Evolutionary conservation across 2,797 vertebrate genomes (phyloP).

Genomic region (Scomberomorus guttatus): DNA sequence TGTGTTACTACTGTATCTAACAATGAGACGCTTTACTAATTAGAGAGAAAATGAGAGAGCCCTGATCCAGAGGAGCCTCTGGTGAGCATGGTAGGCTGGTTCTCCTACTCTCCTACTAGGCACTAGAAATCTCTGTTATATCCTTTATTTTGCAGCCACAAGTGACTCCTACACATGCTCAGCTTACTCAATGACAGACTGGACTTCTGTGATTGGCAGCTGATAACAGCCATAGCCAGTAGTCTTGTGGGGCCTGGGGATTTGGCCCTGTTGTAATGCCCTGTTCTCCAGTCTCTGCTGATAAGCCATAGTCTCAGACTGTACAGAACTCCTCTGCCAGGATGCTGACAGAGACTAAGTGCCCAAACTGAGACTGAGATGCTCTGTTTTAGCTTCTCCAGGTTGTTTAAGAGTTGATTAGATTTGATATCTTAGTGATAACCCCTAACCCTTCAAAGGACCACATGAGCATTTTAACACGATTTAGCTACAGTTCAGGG

Average conservation of each 20-base stretch:
- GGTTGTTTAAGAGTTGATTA: background rate
- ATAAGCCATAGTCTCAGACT: constrained; percentile 21
- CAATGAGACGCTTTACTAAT: background rate
- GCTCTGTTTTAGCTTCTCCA: constrained; percentile 1
- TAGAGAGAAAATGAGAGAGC: background rate
- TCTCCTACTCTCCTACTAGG: constrained; percentile 8
- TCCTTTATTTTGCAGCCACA: constrained; percentile 20
- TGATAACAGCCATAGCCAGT: constrained; percentile 42
- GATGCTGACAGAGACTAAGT: constrained; percentile 23
- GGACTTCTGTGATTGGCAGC: constrained; percentile 39
- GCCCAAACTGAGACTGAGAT: background rate
- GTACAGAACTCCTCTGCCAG: constrained; percentile 11
- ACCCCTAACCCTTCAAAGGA: background rate
- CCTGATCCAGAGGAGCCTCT: background rate
- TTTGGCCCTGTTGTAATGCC: constrained; percentile 18
- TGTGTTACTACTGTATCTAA: background rate
- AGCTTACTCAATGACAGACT: constrained; percentile 31
- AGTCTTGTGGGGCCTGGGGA: constrained; percentile 22
- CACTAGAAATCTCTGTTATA: constrained; percentile 4
- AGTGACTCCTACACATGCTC: constrained; percentile 16
- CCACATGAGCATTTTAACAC: background rate
- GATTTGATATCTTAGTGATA: background rate
- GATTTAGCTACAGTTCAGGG: background rate
- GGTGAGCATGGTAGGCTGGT: background rate
- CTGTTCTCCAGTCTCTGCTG: constrained; percentile 26